These are phyloP conservation scores for Plotosus lineatus DNA, from an alignment of 2,113 vertebrate genomes.

Conservation along the genomic window DNA sequence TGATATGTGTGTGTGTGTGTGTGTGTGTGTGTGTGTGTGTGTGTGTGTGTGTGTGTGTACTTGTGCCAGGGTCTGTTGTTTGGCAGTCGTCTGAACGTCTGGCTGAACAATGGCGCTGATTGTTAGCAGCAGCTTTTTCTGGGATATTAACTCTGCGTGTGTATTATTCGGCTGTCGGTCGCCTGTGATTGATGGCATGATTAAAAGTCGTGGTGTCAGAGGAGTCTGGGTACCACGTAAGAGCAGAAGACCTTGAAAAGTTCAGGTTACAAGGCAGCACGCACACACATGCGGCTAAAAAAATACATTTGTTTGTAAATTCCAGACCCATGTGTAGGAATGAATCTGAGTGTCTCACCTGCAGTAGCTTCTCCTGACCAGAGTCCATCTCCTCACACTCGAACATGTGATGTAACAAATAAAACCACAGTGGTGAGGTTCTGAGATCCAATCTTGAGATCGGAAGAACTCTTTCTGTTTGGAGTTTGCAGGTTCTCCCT, in stretches of 20 bases:
- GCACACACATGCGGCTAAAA: background rate
- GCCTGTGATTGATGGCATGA: constrained; percentile 72
- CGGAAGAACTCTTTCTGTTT: too few species aligned
- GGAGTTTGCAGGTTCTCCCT: too few species aligned
- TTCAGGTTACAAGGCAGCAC: constrained; percentile 6
- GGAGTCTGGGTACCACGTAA: constrained; percentile 57
- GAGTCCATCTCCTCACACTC: background rate
- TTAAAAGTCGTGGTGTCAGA: constrained; percentile 65
- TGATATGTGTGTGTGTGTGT: background rate
- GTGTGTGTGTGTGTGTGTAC: too few species aligned
- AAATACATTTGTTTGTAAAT: background rate
- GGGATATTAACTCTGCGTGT: constrained; percentile 63
- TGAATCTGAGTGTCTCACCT: background rate
- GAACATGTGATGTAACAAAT: background rate
- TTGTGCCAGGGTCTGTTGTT: background rate
- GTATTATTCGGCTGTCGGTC: constrained; percentile 62
- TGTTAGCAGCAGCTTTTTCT: constrained; percentile 60
- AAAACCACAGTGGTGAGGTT: background rate
- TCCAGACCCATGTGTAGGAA: background rate
- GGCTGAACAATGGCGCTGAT: constrained; percentile 56
- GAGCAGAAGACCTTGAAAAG: constrained; percentile 7
- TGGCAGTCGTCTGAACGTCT: background rate
- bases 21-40: too few species aligned
- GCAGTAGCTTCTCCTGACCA: background rate
- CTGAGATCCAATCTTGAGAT: too few species aligned